Evolutionary conservation across 2,113 vertebrate genomes (phyloP), one percentile per base, ranked within the genome.

Genomic region (Passer domesticus): DNA sequence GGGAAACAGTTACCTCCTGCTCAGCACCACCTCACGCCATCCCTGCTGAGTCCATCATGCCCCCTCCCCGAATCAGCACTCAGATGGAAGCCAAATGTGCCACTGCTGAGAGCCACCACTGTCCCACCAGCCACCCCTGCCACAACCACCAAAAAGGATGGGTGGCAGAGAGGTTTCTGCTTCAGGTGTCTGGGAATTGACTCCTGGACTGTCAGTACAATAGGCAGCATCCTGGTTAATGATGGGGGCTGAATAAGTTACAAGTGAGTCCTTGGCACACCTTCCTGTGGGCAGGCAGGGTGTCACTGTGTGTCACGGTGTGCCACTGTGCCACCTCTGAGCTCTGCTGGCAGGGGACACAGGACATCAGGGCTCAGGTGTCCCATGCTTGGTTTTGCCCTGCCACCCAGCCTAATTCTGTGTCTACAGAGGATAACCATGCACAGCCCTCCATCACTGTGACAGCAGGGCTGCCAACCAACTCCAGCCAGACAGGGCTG

Each of bases 231-330:
- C 0, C 5, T 27, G 47, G 67, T 18, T 47, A 68, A 60, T 1
- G 25, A 39, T 3, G n/a, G 70, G 55, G 21, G 53, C 80, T 60
- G 68, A 68, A 0, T 3, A 28, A 75, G 43, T 24, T 67, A 18
- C 30, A 46, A 25, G 37, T 1, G 35, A 67, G 53, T 2, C 41
- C 35, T 7, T n/a, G 67, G 60, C 74, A 68, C 10, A 31, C 15
- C 9, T 10, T 67, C 16, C 90, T 13, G 15, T 11, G 56, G 60
- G 60, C 79, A 39, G 58, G 35, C 24, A 24, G 39, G 24, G 23
- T 5, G 3, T 3, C 84, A 49, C 52, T 0, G 6, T 1, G 18
- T 35, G 49, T 50, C 55, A 15, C 31, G 2, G 9, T 30, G 25
- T 4, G 3, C 3, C 82, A 53, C 52, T 0, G 4, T 1, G 19